Percentiles rank a stretch among this genome's conserved stretches.
phyloP scores from a whole-genome alignment of 2,797 vertebrate genomes.

The Lophotriccus pileatus region DNA sequence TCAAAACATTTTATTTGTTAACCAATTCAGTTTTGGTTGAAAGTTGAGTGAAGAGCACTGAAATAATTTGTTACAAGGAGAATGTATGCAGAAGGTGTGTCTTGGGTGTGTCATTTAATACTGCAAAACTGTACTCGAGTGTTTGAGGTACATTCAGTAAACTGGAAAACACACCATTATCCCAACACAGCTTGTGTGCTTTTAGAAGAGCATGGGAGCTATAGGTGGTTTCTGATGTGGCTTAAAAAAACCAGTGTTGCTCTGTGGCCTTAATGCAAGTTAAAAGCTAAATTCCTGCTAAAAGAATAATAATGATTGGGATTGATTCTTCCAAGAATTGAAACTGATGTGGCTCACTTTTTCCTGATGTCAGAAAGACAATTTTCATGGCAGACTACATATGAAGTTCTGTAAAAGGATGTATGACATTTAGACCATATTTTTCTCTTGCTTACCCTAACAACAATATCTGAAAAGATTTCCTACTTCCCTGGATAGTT shows the following conservation, averaged over 20 bases:
- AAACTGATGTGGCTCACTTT: not conserved
- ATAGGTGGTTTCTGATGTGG: not conserved
- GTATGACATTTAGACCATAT: not conserved
- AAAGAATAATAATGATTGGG: not conserved
- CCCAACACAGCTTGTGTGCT: not conserved
- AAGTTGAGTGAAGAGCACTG: not conserved
- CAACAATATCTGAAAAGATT: not conserved
- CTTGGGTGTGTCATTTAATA: not conserved
- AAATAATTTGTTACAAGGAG: not conserved
- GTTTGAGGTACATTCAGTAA: not conserved
- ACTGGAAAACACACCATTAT: not conserved
- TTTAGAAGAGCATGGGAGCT: not conserved
- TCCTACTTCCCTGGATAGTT: not conserved
- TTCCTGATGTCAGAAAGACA: not conserved
- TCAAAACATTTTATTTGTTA: not conserved
- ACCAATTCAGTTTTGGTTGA: not conserved
- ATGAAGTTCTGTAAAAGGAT: not conserved
- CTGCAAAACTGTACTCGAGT: not conserved
- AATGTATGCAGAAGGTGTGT: accelerated
- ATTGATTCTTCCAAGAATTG: not conserved
- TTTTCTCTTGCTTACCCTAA: not conserved
- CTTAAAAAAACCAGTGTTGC: not conserved
- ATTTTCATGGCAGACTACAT: not conserved
- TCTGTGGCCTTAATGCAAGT: not conserved
- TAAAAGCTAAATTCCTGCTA: not conserved